phyloP scores from a whole-genome alignment of 2,797 vertebrate species.

The Myotis vivesi region DNA sequence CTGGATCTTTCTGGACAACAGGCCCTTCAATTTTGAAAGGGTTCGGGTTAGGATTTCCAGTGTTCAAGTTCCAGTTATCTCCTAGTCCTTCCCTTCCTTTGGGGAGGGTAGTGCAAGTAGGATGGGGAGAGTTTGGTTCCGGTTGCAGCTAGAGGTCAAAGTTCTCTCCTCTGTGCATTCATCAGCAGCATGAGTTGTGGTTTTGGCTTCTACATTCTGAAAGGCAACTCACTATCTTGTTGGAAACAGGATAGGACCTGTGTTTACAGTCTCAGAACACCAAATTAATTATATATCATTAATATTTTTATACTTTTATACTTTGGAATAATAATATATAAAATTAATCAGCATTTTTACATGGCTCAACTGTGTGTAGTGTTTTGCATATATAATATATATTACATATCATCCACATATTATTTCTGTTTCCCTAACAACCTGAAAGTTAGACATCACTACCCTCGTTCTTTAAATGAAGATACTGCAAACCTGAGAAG shows the following conservation, averaged over 20 bases:
- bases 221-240: neutral
- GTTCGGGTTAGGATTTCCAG: neutral
- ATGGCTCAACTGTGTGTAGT: neutral
- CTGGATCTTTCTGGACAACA: neutral
- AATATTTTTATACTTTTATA: slow-evolving; percentile 14
- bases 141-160: neutral
- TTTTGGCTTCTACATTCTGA: neutral
- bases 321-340: neutral
- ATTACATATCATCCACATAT: neutral
- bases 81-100: neutral
- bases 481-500: neutral
- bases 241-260: neutral
- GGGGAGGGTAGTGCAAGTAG: neutral
- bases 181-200: neutral
- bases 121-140: neutral
- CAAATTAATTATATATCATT: neutral
- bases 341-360: neutral
- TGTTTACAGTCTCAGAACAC: neutral
- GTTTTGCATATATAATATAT: neutral
- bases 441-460: neutral
- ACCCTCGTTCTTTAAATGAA: neutral
- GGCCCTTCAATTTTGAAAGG: neutral
- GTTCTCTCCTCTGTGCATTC: neutral
- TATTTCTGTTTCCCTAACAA: neutral
- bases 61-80: neutral